Conservation (phyloP, 2,113 vertebrate genomes). For the Prochilodus magdalenae region DNA sequence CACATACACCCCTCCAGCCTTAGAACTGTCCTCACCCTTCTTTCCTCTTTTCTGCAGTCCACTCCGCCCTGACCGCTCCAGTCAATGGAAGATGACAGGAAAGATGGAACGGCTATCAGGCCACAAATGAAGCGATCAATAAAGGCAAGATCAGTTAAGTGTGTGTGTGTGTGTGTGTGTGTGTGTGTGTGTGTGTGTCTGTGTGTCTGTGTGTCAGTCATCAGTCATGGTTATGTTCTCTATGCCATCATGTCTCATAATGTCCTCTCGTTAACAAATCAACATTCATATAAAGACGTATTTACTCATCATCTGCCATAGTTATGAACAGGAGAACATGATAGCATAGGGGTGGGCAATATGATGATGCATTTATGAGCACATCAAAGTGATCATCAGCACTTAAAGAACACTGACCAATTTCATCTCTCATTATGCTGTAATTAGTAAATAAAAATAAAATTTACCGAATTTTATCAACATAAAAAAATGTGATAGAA, state of each 20-base stretch:
- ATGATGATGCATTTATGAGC: too few species aligned
- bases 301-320: too few species aligned
- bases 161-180: constrained; percentile 34
- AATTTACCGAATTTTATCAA: too few species aligned
- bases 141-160: constrained; percentile 74
- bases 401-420: too few species aligned
- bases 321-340: too few species aligned
- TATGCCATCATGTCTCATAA: background rate
- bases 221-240: constrained; percentile 8
- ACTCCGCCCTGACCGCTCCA: constrained; percentile 39
- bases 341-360: too few species aligned
- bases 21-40: constrained; percentile 30
- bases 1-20: background rate
- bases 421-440: too few species aligned
- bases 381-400: too few species aligned
- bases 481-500: too few species aligned
- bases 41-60: constrained; percentile 12
- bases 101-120: constrained; percentile 62
- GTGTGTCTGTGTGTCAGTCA: constrained; percentile 29
- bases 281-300: too few species aligned
- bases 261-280: background rate
- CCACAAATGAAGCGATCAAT: constrained; percentile 91
- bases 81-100: constrained; percentile 44
- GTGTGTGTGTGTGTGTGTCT: constrained; percentile 10
- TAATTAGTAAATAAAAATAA: too few species aligned